Base-by-base conservation (phyloP, 37 sponge, comb jelly and placozoan genomes). In the Beroe forskalii region DNA sequence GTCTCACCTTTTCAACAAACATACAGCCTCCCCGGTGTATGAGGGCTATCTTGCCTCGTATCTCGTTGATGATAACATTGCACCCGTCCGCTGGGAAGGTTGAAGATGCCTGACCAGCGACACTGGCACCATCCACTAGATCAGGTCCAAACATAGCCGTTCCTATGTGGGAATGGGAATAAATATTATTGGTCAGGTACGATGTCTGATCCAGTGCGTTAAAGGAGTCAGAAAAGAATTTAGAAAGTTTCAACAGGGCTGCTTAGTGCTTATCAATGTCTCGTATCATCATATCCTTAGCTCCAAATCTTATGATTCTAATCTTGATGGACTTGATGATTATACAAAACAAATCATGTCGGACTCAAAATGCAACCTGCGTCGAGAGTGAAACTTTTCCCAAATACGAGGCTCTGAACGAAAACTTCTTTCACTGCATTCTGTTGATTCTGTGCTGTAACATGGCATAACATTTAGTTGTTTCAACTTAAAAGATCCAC, bases 1-100 rank as follows among this genome's bases (percentile, higher is more conserved):
- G n/a, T n/a, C 55, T 17, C 20, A 95, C 97, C 95, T 97, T 97
- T 24, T 93, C 80, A 31, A 96, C 75, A 91, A 97, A 97, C 90
- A 94, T 91, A 67, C 97, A 97, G 3, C 92, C 93, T 0, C 97
- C 97, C 32, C 97, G 36, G 24, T 91, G 37, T 1, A 95, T 25
- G 41, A 96, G 61, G 0, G 91, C 93, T 60, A 97, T 92, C 75
- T 91, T 92, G 25, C 92, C 93, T 23, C 28, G 19, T 6, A 92
- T n/a, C 8, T 30, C 63, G 76, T 90, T 92, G 1, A 83, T 32
- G 30, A 92, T 60, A 19, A 17, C 36, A 22, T 62, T 0, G 44
- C 92, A 92, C 28, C 89, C 92, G 22, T 90, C 61, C n/a, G 55
- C 19, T 23, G 92, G 92, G 22, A 42, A 22, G 3, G 90, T 27